A percentile compares a stretch with the other conserved stretches of the same genome.
phyloP scores from a whole-genome alignment of 2,888 invertebrate genomes.

The Nomada lathburiana region DNA sequence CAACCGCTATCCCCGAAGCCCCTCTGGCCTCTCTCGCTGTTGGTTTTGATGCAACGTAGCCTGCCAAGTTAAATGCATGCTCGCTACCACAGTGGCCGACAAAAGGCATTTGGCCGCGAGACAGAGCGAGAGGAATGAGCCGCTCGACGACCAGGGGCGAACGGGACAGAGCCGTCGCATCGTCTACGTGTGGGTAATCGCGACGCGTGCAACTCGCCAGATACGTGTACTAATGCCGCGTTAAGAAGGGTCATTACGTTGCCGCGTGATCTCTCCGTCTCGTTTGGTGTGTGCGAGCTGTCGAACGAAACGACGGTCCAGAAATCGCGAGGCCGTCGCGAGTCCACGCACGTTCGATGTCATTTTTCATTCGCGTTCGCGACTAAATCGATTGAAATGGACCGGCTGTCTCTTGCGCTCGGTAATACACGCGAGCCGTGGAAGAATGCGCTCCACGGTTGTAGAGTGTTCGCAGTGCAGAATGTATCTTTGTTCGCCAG shows the following conservation, averaged over 20 bases:
- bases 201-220: slow-evolving; percentile 67
- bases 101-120: slow-evolving; percentile 67
- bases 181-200: slow-evolving; percentile 63
- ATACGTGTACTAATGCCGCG: slow-evolving; percentile 63
- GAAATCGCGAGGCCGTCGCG: background rate
- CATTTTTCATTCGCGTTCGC: background rate
- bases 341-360: too few relatives aligned
- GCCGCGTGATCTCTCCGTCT: slow-evolving; percentile 47
- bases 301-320: background rate
- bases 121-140: slow-evolving; percentile 11
- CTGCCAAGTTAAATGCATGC: slow-evolving; percentile 49
- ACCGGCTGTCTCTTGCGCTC: slow-evolving; percentile 29
- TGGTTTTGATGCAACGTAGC: slow-evolving; percentile 49
- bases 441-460: slow-evolving; percentile 34
- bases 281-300: slow-evolving; percentile 4
- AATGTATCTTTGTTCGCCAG: slow-evolving; percentile 26
- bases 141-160: slow-evolving; percentile 1
- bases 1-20: background rate
- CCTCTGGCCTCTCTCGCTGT: slow-evolving; percentile 5
- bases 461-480: slow-evolving; percentile 24
- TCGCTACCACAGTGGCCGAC: slow-evolving; percentile 59
- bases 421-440: background rate
- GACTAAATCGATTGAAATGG: slow-evolving; percentile 36
- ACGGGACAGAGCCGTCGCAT: slow-evolving; percentile 4
- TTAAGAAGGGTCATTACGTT: slow-evolving; percentile 65